Percentiles rank a stretch among this genome's conserved stretches.
Evolutionary conservation across 2,888 invertebrate species (phyloP).

Genomic region (Scaptomyza tumidula): DNA sequence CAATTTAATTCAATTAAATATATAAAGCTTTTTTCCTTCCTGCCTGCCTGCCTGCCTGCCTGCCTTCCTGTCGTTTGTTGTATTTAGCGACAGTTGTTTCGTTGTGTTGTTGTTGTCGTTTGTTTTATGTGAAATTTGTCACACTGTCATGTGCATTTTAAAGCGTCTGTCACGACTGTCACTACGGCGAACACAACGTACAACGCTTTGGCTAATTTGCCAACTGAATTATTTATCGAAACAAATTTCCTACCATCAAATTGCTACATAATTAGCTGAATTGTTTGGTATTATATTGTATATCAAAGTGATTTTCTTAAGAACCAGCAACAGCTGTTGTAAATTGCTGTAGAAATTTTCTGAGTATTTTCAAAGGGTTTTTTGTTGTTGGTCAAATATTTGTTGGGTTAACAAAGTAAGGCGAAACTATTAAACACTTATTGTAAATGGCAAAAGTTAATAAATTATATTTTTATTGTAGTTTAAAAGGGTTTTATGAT

Average conservation of each 20-base stretch:
- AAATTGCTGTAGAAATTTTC: background rate
- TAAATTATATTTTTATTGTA: too few species aligned
- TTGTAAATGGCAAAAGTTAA: too few species aligned
- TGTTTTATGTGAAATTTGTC: conserved; percentile 80
- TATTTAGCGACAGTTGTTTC: conserved; percentile 77
- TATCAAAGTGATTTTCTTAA: background rate
- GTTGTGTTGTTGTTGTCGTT: conserved; percentile 24
- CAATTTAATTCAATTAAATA: conserved; percentile 82
- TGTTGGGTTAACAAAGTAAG: too few species aligned
- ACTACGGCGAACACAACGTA: conserved; percentile 33
- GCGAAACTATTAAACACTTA: too few species aligned
- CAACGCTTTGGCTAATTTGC: conserved; percentile 49
- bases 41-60: conserved; percentile 29
- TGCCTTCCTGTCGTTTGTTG: conserved; percentile 68
- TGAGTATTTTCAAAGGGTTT: background rate
- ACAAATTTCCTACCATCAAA: conserved; percentile 61
- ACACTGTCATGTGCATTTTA: conserved; percentile 75
- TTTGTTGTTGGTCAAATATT: background rate
- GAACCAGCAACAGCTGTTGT: conserved; percentile 38
- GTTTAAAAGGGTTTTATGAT: background rate
- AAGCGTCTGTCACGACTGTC: conserved; percentile 47
- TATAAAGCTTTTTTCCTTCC: conserved; percentile 31
- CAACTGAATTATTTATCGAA: conserved; percentile 59
- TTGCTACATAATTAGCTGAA: conserved; percentile 68
- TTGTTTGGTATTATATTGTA: too few species aligned